Conservation (phyloP, 2,797 vertebrate genomes). For the Austrolebias charrua region DNA sequence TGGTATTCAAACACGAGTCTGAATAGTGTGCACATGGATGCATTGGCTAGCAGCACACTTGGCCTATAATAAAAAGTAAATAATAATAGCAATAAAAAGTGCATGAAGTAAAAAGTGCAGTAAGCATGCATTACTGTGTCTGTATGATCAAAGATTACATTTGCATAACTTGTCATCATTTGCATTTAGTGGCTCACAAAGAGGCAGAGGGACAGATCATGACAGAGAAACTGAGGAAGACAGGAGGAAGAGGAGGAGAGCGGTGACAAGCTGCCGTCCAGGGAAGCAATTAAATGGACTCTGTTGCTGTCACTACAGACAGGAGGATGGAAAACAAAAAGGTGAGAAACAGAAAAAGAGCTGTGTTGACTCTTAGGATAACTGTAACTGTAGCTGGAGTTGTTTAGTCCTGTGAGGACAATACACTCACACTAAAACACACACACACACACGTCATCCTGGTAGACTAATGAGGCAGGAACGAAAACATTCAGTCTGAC, state of each 20-base stretch:
- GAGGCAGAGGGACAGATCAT: constrained; percentile 65
- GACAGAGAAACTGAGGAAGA: constrained; percentile 23
- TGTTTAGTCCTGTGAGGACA: constrained; percentile 22
- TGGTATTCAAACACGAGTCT: constrained; percentile 20
- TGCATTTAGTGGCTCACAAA: constrained; percentile 62
- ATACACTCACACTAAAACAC: neutral
- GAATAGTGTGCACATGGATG: neutral
- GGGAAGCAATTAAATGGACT: constrained; percentile 65
- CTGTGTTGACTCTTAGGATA: constrained; percentile 24
- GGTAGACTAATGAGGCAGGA: neutral
- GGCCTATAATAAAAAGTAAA: constrained; percentile 19
- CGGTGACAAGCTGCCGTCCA: constrained; percentile 61
- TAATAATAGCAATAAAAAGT: constrained; percentile 14
- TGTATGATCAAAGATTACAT: constrained; percentile 54
- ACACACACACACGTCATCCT: neutral
- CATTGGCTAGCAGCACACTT: constrained; percentile 26
- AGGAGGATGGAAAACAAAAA: constrained; percentile 35
- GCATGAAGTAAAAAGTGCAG: constrained; percentile 20
- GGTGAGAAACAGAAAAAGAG: constrained; percentile 32
- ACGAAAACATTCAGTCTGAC: neutral
- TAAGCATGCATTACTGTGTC: constrained; percentile 4
- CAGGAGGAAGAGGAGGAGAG: constrained; percentile 7
- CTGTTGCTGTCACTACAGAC: constrained; percentile 47
- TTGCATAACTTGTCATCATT: constrained; percentile 59
- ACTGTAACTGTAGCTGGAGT: constrained; percentile 12